These are phyloP conservation scores for Sprattus sprattus DNA, from an alignment of 2,113 vertebrate genomes.

Conservation along the genomic window DNA sequence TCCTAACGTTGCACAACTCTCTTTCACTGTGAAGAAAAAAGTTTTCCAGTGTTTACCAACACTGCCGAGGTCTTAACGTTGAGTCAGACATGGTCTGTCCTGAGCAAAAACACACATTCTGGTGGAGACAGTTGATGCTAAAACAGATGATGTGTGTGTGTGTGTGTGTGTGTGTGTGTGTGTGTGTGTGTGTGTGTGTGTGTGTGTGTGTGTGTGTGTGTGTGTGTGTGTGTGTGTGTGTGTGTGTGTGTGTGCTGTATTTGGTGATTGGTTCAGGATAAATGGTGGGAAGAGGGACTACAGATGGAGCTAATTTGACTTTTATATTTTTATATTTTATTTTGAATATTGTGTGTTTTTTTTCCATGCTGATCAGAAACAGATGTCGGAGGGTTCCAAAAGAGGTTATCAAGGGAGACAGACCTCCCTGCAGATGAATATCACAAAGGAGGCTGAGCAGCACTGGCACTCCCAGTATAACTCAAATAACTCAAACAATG, in stretches of 20 bases:
- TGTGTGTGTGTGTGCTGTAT: neutral
- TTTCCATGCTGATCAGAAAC: slow-evolving; percentile 36
- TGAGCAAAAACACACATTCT: neutral
- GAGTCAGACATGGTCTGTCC: neutral
- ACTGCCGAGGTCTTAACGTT: neutral
- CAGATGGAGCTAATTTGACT: slow-evolving; percentile 29
- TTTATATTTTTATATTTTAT: slow-evolving; percentile 12
- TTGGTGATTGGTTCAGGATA: neutral
- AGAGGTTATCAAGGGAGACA: slow-evolving; percentile 45
- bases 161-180: neutral
- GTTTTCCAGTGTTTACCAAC: neutral
- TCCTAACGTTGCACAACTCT: neutral
- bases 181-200: neutral
- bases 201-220: neutral
- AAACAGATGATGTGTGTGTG: neutral
- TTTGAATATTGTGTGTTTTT: slow-evolving; percentile 26
- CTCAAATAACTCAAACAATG: slow-evolving; percentile 2
- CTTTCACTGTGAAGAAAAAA: neutral
- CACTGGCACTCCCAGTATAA: neutral
- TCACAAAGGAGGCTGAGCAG: neutral
- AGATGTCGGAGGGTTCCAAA: slow-evolving; percentile 43
- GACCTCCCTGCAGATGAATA: slow-evolving; percentile 18
- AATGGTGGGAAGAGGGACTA: neutral
- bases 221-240: neutral
- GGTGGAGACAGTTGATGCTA: neutral